Base-by-base conservation (phyloP, 2,888 invertebrate genomes). In the Lasioglossum morio region DNA sequence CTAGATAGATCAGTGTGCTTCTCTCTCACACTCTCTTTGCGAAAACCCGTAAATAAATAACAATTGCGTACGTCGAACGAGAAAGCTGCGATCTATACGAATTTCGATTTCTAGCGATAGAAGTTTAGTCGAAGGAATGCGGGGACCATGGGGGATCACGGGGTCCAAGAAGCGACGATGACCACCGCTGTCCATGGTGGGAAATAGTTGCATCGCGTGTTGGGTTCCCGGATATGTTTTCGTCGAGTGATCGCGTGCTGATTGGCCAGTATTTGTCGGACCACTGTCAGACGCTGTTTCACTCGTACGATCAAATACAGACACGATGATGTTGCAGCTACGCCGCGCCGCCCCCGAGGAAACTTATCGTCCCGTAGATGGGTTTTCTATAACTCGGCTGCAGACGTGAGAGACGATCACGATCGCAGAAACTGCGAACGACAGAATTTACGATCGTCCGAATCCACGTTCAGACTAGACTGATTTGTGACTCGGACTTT, bases 191-290 rank as follows among this genome's bases (percentile, higher is more conserved):
- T 12, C 30, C 19, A 63, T 30, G 46, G 66, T 30, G 53, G 66
- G 43, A 85, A 82, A 82, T 78, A 79, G 69, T 77, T 43, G 77
- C 70, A 76, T 90, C 69, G 88, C 88, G 87, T 88, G 87, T 78
- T 84, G 70, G 48, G 76, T 70, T 37, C 60, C 46, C 81, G 73
- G 82, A 89, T 72, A 43, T 82, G 83, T 85, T 89, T 82, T 84
- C 82, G 80, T 73, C 82, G 87, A 82, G 48, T 81, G 82, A 88
- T 90, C 87, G 87, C 89, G 88, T 89, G 91, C 86, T 81, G 88
- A 91, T 89, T 76, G 81, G 75, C 74, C 77, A 76, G 85, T 86
- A 89, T 89, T 88, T 87, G 85, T 82, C 87, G 83, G 87, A 74
- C 79, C 48, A 76, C 77, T 86, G 84, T 86, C 86, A 81, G 84